These are phyloP conservation scores for Neopipo cinnamomea DNA, from an alignment of 2,113 vertebrate species.

Conservation along the genomic window DNA sequence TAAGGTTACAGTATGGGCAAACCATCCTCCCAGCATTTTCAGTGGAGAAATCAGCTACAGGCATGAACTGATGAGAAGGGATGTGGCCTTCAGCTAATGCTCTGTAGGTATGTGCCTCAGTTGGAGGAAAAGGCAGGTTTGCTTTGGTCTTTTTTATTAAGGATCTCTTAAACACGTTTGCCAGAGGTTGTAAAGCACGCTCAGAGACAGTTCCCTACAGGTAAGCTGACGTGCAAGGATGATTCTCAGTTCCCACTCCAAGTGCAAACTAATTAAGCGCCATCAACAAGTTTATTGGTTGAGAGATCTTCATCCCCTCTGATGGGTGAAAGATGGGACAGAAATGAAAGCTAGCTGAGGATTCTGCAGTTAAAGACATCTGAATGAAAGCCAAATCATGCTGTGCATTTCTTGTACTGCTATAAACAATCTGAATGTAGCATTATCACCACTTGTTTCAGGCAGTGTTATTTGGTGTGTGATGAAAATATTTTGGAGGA, in stretches of 20 bases:
- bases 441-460: conserved; percentile 19
- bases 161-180: background rate
- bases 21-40: background rate
- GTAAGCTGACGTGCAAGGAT: background rate
- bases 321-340: background rate
- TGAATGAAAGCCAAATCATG: background rate
- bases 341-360: background rate
- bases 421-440: background rate
- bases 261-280: background rate
- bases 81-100: background rate
- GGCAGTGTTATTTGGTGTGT: background rate
- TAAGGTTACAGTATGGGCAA: background rate
- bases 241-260: background rate
- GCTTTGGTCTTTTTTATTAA: background rate
- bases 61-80: background rate
- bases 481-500: background rate
- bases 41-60: background rate
- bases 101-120: background rate
- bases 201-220: background rate
- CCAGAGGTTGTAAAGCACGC: background rate
- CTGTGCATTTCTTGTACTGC: background rate
- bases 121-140: background rate
- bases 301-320: background rate
- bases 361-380: background rate
- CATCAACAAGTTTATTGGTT: background rate